These are phyloP conservation scores for Odobenus rosmarus DNA, from an alignment of 2,113 vertebrate species.

Conservation along the genomic window DNA sequence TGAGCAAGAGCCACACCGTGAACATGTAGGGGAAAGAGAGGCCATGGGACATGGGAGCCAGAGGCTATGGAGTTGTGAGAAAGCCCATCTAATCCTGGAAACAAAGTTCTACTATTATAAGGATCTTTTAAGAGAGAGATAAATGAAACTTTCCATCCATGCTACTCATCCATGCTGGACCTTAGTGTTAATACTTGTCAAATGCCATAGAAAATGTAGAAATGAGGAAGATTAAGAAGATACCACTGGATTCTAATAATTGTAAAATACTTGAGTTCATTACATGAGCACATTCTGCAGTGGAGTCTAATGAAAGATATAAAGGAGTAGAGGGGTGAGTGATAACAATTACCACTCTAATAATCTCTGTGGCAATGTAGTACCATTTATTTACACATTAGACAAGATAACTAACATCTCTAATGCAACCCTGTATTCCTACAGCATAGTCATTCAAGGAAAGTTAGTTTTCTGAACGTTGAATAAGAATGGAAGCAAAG, in stretches of 20 bases:
- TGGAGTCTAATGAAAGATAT: background rate
- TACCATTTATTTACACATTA: background rate
- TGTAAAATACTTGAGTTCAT: background rate
- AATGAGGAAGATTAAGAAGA: background rate
- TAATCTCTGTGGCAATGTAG: background rate
- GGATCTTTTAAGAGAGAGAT: background rate
- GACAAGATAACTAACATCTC: background rate
- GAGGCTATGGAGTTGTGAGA: background rate
- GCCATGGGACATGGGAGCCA: background rate
- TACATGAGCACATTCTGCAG: background rate
- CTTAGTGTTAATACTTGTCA: background rate
- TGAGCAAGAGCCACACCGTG: accelerated
- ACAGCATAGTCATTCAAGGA: background rate
- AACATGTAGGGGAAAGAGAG: background rate
- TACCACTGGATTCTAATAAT: background rate
- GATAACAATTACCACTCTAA: background rate
- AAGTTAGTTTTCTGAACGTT: background rate
- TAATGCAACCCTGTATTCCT: background rate
- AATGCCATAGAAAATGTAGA: background rate
- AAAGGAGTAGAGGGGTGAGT: background rate
- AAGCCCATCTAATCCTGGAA: background rate
- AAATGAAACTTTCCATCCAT: background rate
- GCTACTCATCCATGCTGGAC: background rate
- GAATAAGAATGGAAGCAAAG: background rate
- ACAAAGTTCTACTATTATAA: background rate